These are phyloP conservation scores for Trachymyrmex cornetzi DNA, from an alignment of 1,140 invertebrate genomes.

Conservation along the genomic window DNA sequence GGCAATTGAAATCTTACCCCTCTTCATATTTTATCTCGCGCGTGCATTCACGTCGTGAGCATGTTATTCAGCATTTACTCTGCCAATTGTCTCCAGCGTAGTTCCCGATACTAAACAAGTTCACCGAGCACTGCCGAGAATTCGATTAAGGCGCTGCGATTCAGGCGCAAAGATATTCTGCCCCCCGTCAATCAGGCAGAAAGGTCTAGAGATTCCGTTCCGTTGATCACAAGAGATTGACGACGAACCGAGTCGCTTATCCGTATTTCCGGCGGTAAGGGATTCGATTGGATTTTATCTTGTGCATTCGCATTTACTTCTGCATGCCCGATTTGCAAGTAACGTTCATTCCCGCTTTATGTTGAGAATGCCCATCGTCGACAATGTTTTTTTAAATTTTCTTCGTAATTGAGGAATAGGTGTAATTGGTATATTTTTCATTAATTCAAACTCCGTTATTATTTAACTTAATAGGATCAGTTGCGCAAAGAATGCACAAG, in stretches of 20 bases:
- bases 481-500: not conserved
- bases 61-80: slow-evolving; percentile 35
- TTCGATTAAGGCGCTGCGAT: slow-evolving; percentile 67
- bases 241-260: slow-evolving; percentile 53
- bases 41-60: too few relatives aligned
- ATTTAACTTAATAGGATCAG: not conserved
- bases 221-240: slow-evolving; percentile 50
- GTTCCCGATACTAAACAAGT: slow-evolving; percentile 58
- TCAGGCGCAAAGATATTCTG: slow-evolving; percentile 57
- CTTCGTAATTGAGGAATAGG: not conserved
- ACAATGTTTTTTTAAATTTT: not conserved
- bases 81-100: slow-evolving; percentile 63
- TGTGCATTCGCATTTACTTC: slow-evolving; percentile 32
- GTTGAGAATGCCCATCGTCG: not conserved
- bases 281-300: slow-evolving; percentile 49
- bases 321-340: not conserved
- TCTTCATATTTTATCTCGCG: not conserved
- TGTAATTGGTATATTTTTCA: not conserved
- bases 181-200: slow-evolving; percentile 45
- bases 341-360: not conserved
- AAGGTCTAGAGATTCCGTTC: slow-evolving; percentile 37
- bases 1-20: slow-evolving; percentile 26
- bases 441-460: not conserved
- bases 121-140: slow-evolving; percentile 40
- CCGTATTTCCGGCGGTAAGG: slow-evolving; percentile 52